Evolutionary conservation across 2,113 vertebrate genomes (phyloP), one percentile per base, ranked within the genome.

Genomic region (Myrmophylax atrothorax): DNA sequence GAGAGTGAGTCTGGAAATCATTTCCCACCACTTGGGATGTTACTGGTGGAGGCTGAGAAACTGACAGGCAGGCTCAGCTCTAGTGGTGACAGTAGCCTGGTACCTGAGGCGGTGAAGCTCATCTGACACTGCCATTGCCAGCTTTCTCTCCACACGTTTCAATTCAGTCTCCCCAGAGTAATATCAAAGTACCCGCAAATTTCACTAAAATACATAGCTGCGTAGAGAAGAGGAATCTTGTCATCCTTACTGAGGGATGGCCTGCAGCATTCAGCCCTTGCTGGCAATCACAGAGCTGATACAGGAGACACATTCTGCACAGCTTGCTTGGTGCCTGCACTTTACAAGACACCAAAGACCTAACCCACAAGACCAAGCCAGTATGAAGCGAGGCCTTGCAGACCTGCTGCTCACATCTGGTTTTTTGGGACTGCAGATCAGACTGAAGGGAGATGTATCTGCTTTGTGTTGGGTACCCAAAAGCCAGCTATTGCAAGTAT

Each of bases 81-180:
- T 70, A 33, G 5, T 47, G 23, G 35, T 62, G 33, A 26, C 26
- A 42, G 47, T 40, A 89, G 42, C 64, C 73, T 35, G n/a, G 37
- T 47, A 59, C 56, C 26, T 14, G 31, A 78, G 35, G 52, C 23
- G 42, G 23, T 6, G 38, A 89, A 87, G 60, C 56, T 93, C 56
- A 75, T 59, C 60, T 0, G 0, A 70, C 15, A 10, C 9, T 22
- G 14, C 29, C 31, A 50, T 53, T 0, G 0, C 42, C 24, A 56
- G 26, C 58, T 76, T 83, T 53, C 55, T 62, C 80, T 64, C 31
- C 50, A 23, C 13, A 13, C 20, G 9, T 64, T 86, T 49, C 31
- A 58, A 17, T 20, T 89, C 29, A 1, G 13, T 69, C 83, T 89
- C 68, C n/a, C 31, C 62, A 35, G 19, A 14, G n/a, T 7, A 60